These are phyloP conservation scores for Sebastes jordani DNA, from an alignment of 2,797 vertebrate genomes.

Conservation along the genomic window DNA sequence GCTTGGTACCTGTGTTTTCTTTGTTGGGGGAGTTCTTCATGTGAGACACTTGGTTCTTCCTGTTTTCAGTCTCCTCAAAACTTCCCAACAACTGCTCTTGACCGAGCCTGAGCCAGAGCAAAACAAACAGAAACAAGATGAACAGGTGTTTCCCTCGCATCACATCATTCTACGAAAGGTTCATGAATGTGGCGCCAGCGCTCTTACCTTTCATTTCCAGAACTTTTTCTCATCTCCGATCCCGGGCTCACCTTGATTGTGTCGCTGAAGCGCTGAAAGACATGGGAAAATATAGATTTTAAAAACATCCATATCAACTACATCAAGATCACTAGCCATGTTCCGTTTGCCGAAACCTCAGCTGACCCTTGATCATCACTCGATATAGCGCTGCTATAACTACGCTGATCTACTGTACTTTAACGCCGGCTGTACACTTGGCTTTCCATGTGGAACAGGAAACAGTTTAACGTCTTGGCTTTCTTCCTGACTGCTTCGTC, in stretches of 20 bases:
- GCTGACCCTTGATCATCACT: slow-evolving; percentile 26
- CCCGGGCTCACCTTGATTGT: slow-evolving; percentile 89
- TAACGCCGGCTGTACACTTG: background rate
- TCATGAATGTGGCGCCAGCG: background rate
- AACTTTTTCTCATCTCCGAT: slow-evolving; percentile 79
- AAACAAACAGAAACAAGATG: background rate
- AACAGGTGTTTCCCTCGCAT: background rate
- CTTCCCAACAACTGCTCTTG: slow-evolving; percentile 71
- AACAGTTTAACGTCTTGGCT: slow-evolving; percentile 1
- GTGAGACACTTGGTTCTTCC: slow-evolving; percentile 75
- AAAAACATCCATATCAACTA: background rate
- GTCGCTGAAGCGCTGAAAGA: slow-evolving; percentile 84
- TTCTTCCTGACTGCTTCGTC: slow-evolving; percentile 18
- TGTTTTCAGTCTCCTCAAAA: slow-evolving; percentile 83
- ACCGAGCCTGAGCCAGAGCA: slow-evolving; percentile 48
- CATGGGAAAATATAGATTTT: background rate
- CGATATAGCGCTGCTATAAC: slow-evolving; percentile 6
- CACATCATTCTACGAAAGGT: background rate
- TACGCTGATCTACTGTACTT: slow-evolving; percentile 28
- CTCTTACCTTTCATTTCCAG: slow-evolving; percentile 84
- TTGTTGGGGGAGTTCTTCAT: slow-evolving; percentile 71
- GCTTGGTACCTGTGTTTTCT: slow-evolving; percentile 71
- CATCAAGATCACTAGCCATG: slow-evolving; percentile 2
- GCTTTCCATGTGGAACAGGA: slow-evolving; percentile 6
- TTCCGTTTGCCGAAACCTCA: slow-evolving; percentile 17